phyloP scores from a whole-genome alignment of 2,113 vertebrate genomes.

The Pseudopipra pipra region DNA sequence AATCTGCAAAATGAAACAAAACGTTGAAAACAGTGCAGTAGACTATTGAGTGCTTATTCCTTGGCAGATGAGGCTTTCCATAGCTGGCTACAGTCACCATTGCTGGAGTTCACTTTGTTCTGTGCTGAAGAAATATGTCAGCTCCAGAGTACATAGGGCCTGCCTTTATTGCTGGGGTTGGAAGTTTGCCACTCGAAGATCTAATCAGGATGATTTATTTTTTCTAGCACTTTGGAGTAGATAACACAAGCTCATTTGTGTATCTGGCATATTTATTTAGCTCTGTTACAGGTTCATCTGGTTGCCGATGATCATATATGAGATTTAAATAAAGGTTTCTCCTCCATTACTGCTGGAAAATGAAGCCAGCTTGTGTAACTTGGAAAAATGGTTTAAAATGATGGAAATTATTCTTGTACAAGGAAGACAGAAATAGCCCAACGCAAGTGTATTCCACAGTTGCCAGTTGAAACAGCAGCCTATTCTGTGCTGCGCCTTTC shows the following conservation, averaged over 20 bases:
- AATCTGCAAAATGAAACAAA: neutral
- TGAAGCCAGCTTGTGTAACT: neutral
- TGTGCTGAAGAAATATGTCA: neutral
- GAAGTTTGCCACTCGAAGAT: neutral
- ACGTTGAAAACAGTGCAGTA: neutral
- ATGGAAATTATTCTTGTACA: neutral
- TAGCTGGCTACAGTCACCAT: accelerated
- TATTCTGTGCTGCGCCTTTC: slow-evolving; percentile 13
- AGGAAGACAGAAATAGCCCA: slow-evolving; percentile 46
- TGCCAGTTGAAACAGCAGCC: slow-evolving; percentile 38
- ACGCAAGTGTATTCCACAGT: neutral
- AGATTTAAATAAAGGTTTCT: slow-evolving; percentile 5
- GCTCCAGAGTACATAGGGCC: neutral
- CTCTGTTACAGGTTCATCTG: neutral
- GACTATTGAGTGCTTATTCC: neutral
- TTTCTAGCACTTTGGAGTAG: neutral
- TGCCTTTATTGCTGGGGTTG: neutral
- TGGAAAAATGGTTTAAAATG: slow-evolving; percentile 13
- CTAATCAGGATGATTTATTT: neutral
- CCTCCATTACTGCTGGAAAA: neutral
- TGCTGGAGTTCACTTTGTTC: neutral
- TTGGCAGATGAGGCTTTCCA: neutral
- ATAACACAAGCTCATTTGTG: neutral
- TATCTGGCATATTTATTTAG: neutral
- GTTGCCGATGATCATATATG: neutral